These are phyloP conservation scores for Nasonia oneida DNA, from an alignment of 2,888 invertebrate species.

Conservation along the genomic window DNA sequence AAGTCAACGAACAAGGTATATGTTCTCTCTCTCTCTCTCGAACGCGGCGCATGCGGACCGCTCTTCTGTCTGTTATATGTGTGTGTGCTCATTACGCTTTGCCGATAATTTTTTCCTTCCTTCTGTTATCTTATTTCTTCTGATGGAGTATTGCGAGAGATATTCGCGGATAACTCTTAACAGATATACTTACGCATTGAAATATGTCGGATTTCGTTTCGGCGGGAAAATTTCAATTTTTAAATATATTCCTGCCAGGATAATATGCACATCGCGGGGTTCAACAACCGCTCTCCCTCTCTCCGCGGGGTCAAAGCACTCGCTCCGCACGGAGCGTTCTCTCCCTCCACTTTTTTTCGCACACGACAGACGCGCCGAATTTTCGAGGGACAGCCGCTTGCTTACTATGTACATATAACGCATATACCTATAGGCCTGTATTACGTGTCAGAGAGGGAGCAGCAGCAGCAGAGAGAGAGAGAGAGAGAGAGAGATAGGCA, in stretches of 20 bases:
- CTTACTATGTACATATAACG: background rate
- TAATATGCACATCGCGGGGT: background rate
- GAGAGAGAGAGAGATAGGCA: background rate
- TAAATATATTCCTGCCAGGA: too few species aligned
- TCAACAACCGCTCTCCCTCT: background rate
- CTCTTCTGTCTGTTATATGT: background rate
- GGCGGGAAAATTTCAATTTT: background rate
- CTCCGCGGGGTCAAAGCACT: background rate
- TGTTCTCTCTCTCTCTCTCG: background rate
- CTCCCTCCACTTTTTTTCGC: slow-evolving; percentile 6
- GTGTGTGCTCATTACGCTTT: slow-evolving; percentile 23
- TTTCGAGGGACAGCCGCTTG: background rate
- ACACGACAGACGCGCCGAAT: background rate
- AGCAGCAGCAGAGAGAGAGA: background rate
- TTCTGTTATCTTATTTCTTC: too few species aligned
- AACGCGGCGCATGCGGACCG: background rate
- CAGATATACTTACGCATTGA: too few species aligned
- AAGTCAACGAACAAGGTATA: slow-evolving; percentile 71
- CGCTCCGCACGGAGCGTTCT: background rate
- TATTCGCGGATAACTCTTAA: too few species aligned
- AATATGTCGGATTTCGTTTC: too few species aligned
- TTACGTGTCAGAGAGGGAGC: background rate
- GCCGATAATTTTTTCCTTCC: too few species aligned
- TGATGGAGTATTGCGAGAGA: too few species aligned
- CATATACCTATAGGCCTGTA: background rate